Conservation (phyloP, 2,888 invertebrate genomes). For the Asteroscopus sphinx region DNA sequence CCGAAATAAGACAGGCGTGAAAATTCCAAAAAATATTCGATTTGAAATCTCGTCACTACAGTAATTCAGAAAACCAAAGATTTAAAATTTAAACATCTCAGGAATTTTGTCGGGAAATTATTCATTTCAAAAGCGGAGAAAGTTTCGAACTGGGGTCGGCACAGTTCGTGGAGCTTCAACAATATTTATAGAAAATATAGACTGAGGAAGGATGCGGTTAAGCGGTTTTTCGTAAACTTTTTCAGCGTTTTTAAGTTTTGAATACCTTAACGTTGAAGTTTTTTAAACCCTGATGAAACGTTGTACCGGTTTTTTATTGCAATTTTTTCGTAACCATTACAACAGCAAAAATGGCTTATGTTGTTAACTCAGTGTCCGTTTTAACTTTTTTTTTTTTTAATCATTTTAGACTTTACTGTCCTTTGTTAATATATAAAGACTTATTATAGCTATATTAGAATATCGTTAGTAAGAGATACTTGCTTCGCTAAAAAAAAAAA, state of each 20-base stretch:
- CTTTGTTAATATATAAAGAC: too few relatives aligned
- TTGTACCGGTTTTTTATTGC: too few relatives aligned
- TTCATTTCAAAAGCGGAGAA: constrained; percentile 57
- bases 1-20: too few relatives aligned
- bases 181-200: constrained; percentile 63
- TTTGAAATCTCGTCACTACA: constrained; percentile 35
- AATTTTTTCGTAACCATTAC: too few relatives aligned
- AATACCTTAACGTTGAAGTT: constrained; percentile 33
- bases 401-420: too few relatives aligned
- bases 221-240: constrained; percentile 50
- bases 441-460: too few relatives aligned
- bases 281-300: constrained; percentile 1
- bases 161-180: constrained; percentile 41
- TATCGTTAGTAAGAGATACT: too few relatives aligned
- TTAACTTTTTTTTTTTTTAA: too few relatives aligned
- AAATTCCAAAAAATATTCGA: constrained; percentile 31
- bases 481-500: too few relatives aligned
- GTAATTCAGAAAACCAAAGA: constrained; percentile 18
- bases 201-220: constrained; percentile 45
- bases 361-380: too few relatives aligned
- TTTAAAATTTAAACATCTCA: constrained; percentile 59
- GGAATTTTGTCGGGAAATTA: constrained; percentile 57
- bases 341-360: too few relatives aligned
- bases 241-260: background rate
- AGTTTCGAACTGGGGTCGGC: constrained; percentile 55